These are phyloP conservation scores for Microcebus griseorufus DNA, from an alignment of 2,113 vertebrate genomes.

Conservation along the genomic window DNA sequence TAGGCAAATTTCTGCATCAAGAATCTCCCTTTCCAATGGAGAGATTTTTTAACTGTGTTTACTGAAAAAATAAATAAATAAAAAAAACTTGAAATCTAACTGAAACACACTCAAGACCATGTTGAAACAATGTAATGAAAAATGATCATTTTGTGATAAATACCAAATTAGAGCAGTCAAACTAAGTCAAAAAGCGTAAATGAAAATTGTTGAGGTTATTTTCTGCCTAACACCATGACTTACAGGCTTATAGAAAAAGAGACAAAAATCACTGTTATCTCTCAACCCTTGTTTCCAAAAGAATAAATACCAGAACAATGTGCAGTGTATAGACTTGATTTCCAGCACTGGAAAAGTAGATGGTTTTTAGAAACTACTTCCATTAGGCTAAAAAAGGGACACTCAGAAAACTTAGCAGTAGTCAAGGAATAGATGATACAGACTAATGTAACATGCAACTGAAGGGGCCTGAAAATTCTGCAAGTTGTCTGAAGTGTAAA, in stretches of 20 bases:
- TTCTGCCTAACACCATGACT: slow-evolving; percentile 35
- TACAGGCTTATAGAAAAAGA: slow-evolving; percentile 41
- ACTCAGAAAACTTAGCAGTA: not conserved
- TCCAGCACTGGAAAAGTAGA: not conserved
- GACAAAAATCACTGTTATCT: not conserved
- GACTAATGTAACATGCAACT: not conserved
- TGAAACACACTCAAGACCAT: not conserved
- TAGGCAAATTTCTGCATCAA: not conserved
- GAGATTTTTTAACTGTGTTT: not conserved
- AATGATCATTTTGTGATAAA: slow-evolving; percentile 44
- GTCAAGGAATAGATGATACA: not conserved
- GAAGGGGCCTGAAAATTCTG: not conserved
- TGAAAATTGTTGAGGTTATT: slow-evolving; percentile 27
- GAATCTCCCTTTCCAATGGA: not conserved
- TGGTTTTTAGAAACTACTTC: not conserved
- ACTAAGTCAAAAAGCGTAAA: slow-evolving; percentile 42
- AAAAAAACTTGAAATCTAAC: not conserved
- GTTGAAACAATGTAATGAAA: not conserved
- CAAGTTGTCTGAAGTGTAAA: not conserved
- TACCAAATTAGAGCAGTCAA: slow-evolving; percentile 30
- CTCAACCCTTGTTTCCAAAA: not conserved
- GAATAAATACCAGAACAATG: not conserved
- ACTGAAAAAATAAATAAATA: not conserved
- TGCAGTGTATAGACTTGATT: not conserved
- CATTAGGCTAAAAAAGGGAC: not conserved